These are phyloP conservation scores for Pundamilia nyererei DNA, from an alignment of 2,113 vertebrate genomes.

Conservation along the genomic window DNA sequence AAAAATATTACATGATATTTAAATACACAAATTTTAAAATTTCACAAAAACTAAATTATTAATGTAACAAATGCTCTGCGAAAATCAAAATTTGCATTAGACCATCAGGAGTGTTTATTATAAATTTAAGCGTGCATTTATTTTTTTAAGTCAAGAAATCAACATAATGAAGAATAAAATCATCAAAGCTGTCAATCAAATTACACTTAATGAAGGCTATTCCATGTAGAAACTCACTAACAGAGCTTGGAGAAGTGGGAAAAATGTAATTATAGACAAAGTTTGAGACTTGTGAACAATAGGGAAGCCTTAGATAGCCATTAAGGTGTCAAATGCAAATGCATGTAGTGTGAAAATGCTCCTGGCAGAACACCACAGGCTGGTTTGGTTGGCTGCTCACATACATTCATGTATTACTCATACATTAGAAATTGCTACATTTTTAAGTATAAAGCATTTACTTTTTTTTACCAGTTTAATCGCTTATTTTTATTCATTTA, in stretches of 20 bases:
- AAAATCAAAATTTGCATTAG: neutral
- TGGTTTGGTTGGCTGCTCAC: neutral
- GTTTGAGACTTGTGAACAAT: neutral
- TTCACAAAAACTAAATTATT: neutral
- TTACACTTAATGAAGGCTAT: neutral
- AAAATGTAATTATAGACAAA: neutral
- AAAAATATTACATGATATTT: neutral
- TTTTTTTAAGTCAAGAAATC: neutral
- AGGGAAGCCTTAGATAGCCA: neutral
- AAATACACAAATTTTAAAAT: neutral
- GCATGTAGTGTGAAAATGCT: neutral
- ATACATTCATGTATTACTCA: neutral
- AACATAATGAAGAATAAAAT: neutral
- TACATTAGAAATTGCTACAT: neutral
- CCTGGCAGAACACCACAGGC: neutral
- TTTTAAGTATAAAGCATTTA: neutral
- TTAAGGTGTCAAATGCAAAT: neutral
- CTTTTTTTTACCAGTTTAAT: neutral
- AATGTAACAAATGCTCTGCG: neutral
- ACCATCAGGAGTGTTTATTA: neutral
- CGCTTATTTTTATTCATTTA: rapidly evolving
- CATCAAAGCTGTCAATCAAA: neutral
- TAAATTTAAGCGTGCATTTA: neutral
- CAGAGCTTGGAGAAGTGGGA: neutral
- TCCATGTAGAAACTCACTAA: neutral